These are phyloP conservation scores for Oligia latruncula DNA, from an alignment of 2,888 invertebrate genomes.

Conservation along the genomic window DNA sequence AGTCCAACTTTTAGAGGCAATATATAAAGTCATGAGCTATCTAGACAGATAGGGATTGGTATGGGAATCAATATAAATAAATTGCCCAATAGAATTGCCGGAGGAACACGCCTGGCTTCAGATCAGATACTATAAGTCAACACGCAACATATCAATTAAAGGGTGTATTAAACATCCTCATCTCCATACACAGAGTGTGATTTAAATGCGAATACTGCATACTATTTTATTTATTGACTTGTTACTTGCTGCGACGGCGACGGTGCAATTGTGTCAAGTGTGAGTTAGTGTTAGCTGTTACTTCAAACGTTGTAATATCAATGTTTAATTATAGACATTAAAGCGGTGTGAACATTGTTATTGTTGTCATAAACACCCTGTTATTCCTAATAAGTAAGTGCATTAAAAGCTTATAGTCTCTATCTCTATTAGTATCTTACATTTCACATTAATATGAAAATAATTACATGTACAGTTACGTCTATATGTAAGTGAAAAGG, in stretches of 20 bases:
- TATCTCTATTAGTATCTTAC: constrained; percentile 3
- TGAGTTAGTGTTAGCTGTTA: constrained; percentile 55
- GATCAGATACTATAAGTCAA: constrained; percentile 86
- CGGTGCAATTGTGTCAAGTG: constrained; percentile 66
- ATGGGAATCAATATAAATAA: constrained; percentile 87
- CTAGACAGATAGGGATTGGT: constrained; percentile 81
- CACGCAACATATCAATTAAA: constrained; percentile 88
- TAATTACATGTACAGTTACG: constrained; percentile 25
- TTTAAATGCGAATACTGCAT: constrained; percentile 74
- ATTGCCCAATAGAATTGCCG: constrained; percentile 86
- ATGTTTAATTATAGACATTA: constrained; percentile 44
- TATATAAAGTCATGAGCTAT: constrained; percentile 80
- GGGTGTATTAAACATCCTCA: constrained; percentile 82
- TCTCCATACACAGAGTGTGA: constrained; percentile 77
- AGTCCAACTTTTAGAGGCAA: constrained; percentile 65
- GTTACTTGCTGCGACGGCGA: constrained; percentile 65
- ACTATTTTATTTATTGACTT: constrained; percentile 69
- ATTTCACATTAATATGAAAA: constrained; percentile 42
- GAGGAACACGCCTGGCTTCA: constrained; percentile 78
- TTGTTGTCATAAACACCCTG: constrained; percentile 20
- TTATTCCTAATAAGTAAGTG: constrained; percentile 13
- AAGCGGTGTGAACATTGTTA: constrained; percentile 21
- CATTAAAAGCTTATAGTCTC: neutral
- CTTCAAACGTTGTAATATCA: constrained; percentile 48
- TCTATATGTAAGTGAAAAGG: constrained; percentile 32